Evolutionary conservation across 2,797 vertebrate genomes (phyloP).

Genomic region (Potorous gilbertii): DNA sequence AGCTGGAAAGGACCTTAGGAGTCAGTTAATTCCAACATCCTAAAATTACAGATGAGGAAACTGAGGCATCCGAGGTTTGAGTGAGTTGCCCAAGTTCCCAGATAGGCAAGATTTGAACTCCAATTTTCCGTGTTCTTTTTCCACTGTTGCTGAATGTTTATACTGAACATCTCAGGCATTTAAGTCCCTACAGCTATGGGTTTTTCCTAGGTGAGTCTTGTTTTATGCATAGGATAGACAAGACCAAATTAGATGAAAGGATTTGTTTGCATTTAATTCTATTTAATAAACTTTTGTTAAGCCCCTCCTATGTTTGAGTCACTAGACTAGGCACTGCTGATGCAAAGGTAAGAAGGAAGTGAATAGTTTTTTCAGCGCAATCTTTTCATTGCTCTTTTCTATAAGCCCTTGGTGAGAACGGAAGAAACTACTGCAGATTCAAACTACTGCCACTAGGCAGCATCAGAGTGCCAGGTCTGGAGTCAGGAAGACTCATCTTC

Average conservation of each 20-base stretch:
- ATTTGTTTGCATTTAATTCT: too few species aligned
- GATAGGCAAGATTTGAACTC: background rate
- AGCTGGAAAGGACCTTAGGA: background rate
- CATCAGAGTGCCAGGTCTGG: too few species aligned
- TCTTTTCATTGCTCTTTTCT: background rate
- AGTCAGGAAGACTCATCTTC: too few species aligned
- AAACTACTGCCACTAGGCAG: too few species aligned
- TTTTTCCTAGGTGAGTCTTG: background rate
- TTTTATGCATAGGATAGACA: background rate
- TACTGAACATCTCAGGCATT: background rate
- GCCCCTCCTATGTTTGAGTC: too few species aligned
- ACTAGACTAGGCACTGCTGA: too few species aligned
- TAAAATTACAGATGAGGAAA: background rate
- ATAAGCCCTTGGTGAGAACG: too few species aligned
- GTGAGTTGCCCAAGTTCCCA: background rate
- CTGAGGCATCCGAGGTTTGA: background rate
- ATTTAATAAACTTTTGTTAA: too few species aligned
- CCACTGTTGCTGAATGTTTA: background rate
- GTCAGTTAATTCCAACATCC: background rate
- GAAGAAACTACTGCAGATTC: too few species aligned
- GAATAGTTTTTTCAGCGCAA: background rate
- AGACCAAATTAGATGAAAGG: background rate
- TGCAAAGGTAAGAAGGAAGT: too few species aligned
- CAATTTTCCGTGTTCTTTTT: background rate
- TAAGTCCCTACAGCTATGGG: background rate